phyloP scores from a whole-genome alignment of 2,797 vertebrate species.

The Heterohyrax brucei region DNA sequence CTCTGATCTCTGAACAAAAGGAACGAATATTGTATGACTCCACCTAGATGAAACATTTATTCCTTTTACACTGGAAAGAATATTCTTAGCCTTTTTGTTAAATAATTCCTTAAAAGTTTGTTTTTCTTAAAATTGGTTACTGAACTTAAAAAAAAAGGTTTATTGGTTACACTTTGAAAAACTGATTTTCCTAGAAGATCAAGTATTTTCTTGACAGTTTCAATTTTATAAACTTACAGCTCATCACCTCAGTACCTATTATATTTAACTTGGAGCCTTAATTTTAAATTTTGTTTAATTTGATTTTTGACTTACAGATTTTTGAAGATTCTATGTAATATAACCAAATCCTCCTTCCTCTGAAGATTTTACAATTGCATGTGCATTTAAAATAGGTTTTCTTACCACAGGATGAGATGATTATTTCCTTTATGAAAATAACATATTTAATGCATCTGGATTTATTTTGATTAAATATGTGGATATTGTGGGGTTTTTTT shows the following conservation, averaged over 20 bases:
- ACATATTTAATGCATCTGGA: neutral
- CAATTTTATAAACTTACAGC: conserved; percentile 8
- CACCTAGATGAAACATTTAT: too few species aligned
- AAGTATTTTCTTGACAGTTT: neutral
- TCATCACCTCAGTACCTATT: neutral
- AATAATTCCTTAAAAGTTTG: conserved; percentile 47
- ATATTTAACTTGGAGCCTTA: neutral
- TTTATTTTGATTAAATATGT: neutral
- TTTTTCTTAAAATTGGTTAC: neutral
- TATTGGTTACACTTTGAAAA: conserved; percentile 45
- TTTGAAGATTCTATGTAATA: neutral
- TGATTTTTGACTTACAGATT: neutral
- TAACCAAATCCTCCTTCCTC: neutral
- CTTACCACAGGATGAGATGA: neutral
- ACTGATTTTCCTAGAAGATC: conserved; percentile 1
- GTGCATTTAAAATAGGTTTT: neutral
- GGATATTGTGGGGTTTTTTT: neutral
- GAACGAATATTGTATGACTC: too few species aligned
- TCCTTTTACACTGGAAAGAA: neutral
- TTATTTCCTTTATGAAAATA: conserved; percentile 10
- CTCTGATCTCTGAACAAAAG: too few species aligned
- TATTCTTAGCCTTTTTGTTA: conserved; percentile 2
- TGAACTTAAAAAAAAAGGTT: neutral
- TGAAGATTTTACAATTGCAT: neutral
- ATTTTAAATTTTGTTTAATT: neutral